A percentile compares a stretch with the other conserved stretches of the same genome.
phyloP scores from a whole-genome alignment of 2,888 invertebrate genomes.

The Saturnia japonica region DNA sequence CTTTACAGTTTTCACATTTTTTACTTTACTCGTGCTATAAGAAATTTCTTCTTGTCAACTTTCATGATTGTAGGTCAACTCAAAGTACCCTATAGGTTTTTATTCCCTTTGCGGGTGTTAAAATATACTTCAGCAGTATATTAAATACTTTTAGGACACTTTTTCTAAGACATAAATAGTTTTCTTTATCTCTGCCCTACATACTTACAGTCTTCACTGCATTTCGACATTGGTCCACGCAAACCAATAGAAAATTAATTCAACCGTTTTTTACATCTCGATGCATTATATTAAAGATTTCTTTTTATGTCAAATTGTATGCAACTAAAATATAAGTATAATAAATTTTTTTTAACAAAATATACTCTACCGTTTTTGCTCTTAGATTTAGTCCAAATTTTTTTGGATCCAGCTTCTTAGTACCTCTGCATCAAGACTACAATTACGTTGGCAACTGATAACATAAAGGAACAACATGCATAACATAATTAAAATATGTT shows the following conservation, averaged over 20 bases:
- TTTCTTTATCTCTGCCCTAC: too few relatives aligned
- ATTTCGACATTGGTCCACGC: neutral
- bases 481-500: neutral
- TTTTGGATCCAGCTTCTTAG: neutral
- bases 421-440: neutral
- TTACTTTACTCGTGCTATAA: too few relatives aligned
- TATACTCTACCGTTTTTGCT: neutral
- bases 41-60: too few relatives aligned
- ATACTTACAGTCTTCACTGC: neutral
- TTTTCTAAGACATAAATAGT: too few relatives aligned
- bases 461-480: neutral
- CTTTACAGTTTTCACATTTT: too few relatives aligned
- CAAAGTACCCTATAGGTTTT: too few relatives aligned
- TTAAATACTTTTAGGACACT: neutral
- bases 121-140: too few relatives aligned
- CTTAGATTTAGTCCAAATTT: neutral
- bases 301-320: neutral
- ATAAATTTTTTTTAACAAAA: neutral
- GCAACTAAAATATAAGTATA: neutral
- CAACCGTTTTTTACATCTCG: neutral
- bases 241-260: neutral
- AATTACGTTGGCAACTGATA: neutral
- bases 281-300: neutral
- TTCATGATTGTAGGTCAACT: too few relatives aligned
- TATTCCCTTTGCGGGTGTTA: too few relatives aligned